A percentile compares a stretch with the other conserved stretches of the same genome.
phyloP scores from a whole-genome alignment of 2,888 invertebrate genomes.

The Metalampra italica region DNA sequence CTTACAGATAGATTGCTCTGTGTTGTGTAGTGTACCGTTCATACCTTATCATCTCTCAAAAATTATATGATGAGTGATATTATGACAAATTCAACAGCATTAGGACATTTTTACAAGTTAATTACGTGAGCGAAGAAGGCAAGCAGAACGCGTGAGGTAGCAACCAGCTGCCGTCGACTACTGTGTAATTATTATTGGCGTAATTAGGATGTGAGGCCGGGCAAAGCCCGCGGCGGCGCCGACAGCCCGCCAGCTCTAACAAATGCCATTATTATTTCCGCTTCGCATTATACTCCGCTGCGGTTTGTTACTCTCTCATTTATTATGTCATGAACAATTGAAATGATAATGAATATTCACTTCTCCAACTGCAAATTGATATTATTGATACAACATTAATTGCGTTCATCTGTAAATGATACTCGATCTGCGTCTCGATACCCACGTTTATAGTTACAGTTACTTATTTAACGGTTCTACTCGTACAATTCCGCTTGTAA shows the following conservation, averaged over 20 bases:
- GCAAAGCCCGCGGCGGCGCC: slow-evolving; percentile 60
- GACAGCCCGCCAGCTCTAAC: slow-evolving; percentile 44
- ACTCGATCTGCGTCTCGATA: slow-evolving; percentile 24
- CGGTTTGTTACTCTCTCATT: slow-evolving; percentile 63
- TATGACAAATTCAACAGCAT: slow-evolving; percentile 5
- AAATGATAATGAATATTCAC: slow-evolving; percentile 59
- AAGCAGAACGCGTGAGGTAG: slow-evolving; percentile 18
- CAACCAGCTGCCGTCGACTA: slow-evolving; percentile 56
- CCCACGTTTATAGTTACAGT: slow-evolving; percentile 45
- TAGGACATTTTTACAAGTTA: slow-evolving; percentile 2
- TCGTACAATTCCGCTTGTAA: slow-evolving; percentile 31
- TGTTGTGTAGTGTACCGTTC: not conserved
- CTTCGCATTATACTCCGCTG: slow-evolving; percentile 58
- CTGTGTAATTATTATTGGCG: slow-evolving; percentile 74
- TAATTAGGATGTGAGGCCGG: slow-evolving; percentile 72
- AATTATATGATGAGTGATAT: no score
- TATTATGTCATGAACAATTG: slow-evolving; percentile 67
- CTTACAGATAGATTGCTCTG: not conserved
- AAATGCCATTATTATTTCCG: slow-evolving; percentile 75
- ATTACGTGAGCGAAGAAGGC: slow-evolving; percentile 2
- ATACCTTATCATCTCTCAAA: no score
- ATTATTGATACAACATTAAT: slow-evolving; percentile 68
- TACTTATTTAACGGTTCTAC: slow-evolving; percentile 55
- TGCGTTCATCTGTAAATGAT: slow-evolving; percentile 48
- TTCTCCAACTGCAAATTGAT: slow-evolving; percentile 60